Evolutionary conservation across 1,140 invertebrate genomes (phyloP).

Genomic region (Papilio aristodemus): DNA sequence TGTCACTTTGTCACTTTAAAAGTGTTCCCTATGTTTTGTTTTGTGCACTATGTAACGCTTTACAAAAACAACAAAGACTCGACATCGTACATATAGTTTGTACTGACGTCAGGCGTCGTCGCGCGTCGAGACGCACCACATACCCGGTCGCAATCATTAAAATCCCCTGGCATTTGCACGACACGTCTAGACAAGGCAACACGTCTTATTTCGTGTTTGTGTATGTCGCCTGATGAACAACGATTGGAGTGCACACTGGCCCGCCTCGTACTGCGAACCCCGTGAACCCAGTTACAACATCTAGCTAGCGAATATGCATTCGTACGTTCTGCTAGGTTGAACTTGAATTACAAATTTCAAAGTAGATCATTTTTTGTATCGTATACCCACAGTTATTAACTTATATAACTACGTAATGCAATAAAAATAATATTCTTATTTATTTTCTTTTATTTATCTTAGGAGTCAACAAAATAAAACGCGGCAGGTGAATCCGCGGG

Average conservation of each 20-base stretch:
- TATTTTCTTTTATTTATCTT: too few relatives aligned
- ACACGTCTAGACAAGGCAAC: slow-evolving; percentile 26
- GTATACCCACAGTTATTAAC: too few relatives aligned
- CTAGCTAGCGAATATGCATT: neutral
- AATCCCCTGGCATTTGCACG: slow-evolving; percentile 10
- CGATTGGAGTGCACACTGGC: slow-evolving; percentile 17
- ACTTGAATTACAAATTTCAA: too few relatives aligned
- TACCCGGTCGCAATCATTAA: slow-evolving; percentile 27
- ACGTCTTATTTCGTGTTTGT: slow-evolving; percentile 25
- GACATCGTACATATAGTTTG: neutral
- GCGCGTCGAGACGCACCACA: neutral
- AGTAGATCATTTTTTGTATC: too few relatives aligned
- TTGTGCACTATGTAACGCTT: neutral
- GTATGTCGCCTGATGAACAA: slow-evolving; percentile 25
- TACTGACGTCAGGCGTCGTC: neutral
- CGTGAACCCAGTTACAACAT: neutral
- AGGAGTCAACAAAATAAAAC: too few relatives aligned
- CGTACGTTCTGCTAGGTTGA: neutral
- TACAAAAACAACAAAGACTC: neutral
- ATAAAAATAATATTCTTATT: too few relatives aligned
- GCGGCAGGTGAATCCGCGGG: too few relatives aligned
- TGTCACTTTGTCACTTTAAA: neutral
- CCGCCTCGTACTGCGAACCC: neutral
- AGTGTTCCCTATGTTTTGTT: neutral
- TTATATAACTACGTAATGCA: too few relatives aligned